Evolutionary conservation across 2,888 invertebrate species (phyloP), one percentile per base, ranked within the genome.

Genomic region (Mythimna albipuncta): DNA sequence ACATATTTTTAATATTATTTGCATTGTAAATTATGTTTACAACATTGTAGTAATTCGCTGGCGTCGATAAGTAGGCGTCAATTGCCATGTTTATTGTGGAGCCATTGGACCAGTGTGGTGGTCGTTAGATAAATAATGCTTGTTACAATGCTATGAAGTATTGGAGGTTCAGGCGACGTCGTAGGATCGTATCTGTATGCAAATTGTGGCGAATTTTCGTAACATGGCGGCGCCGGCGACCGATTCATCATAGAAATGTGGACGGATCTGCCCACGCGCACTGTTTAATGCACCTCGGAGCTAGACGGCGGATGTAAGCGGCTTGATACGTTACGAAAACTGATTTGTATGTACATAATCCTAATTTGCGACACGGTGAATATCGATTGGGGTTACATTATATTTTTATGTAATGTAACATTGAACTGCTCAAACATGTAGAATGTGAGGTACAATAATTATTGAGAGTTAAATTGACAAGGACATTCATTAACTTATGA

Each of bases 171-270:
- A 71, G 77, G 67, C 72, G 76, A 71, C 69, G 82, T 91, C 87
- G 85, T 87, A 84, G 92, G 92, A 93, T 94, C 86, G 89, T 93
- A 94, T 94, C 93, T 92, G 85, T 93, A 94, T 94, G 94, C 92
- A 94, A 95, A 95, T 94, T 92, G 92, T 89, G 86, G 91, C 89
- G 92, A 94, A 94, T 94, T 96, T 96, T 95, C 94, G 95, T 94
- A 95, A 95, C 92, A 86, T 88, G 86, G 88, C 88, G 89, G 90
- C 91, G 91, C 91, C 90, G 89, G 90, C 87, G 91, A 91, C 90
- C 95, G 93, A 95, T 96, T 92, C 95, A 95, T 96, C 96, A 96
- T 95, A 94, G 93, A 93, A 94, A 95, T 94, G 95, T 94, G 94
- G 95, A 95, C 95, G 94, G 92, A 91, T 89, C 94, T 78, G 91